Base-by-base conservation (phyloP, 2,113 vertebrate genomes). In the Brachirus orientalis region DNA sequence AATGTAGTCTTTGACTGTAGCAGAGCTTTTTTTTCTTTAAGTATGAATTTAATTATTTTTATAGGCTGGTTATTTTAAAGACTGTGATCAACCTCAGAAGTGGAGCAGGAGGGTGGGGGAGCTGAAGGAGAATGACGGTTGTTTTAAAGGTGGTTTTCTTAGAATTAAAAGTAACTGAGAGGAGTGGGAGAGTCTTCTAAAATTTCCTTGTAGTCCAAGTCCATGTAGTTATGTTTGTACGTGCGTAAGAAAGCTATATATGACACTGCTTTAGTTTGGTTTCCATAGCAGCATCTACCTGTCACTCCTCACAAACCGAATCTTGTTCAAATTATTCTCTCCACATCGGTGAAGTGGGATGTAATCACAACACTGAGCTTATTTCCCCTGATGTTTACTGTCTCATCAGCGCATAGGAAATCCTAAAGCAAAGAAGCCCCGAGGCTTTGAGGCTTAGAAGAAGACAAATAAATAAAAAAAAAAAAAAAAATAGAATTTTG, bases 261-360 rank as follows among this genome's bases (percentile, higher is more conserved):
- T 74, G 82, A 80, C 74, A 77, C 60, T 70, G 71, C 77, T 80
- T 90, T 85, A 71, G 63, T 82, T 80, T 36, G 57, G 91, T 93
- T 93, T 82, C 90, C 87, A 93, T 93, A 75, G 89, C 88, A 91
- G 82, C 90, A 6, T 72, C 75, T 88, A 90, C 89, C 85, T 90
- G 88, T 91, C 88, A 91, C 83, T 83, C 76, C 65, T 82, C 66
- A 44, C 79, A 83, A 77, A 78, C 65, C 48, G 36, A 86, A 88
- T 84, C 18, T 44, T 61, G 79, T 80, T 87, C 75, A 85, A 69
- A 85, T 85, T 60, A 82, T 83, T 79, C 61, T 83, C 73, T 82
- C 63, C 54, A 28, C 63, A 72, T 80, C 80, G 74, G 79, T 67
- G 71, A 86, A 65, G 68, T 74, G 86, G 79, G 79, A 84, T 82